Conservation (phyloP, 2,113 vertebrate species). For the Xerus inauris region DNA sequence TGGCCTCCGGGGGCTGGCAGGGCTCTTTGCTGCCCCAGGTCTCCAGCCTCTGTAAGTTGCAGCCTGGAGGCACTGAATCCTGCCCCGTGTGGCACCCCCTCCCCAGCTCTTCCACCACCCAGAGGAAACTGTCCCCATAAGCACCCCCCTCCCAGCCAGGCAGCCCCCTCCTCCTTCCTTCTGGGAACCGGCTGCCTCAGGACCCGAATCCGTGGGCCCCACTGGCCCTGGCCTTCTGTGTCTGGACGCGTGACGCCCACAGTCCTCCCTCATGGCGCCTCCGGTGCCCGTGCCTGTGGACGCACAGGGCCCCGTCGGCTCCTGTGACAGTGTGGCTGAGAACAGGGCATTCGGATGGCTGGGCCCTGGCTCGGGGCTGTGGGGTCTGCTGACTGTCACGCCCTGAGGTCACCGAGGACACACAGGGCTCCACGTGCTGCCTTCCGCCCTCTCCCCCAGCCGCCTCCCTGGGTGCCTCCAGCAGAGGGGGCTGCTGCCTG, state of each 20-base stretch:
- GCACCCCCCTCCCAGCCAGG: no score
- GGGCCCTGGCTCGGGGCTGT: not conserved
- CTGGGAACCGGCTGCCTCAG: not conserved
- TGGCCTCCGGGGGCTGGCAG: no score
- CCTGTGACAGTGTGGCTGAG: not conserved
- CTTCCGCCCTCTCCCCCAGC: not conserved
- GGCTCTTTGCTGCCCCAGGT: no score
- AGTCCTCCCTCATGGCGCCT: no score
- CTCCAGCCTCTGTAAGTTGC: no score
- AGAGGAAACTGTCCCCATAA: not conserved
- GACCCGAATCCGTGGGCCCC: not conserved
- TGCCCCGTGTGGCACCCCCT: not conserved
- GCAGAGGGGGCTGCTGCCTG: not conserved
- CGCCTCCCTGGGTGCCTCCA: not conserved
- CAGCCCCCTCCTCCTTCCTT: not conserved
- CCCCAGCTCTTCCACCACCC: no score
- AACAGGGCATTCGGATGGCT: fast-evolving
- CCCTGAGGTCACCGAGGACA: not conserved
- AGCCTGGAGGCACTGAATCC: not conserved
- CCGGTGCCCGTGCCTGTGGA: fast-evolving
- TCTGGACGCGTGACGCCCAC: fast-evolving
- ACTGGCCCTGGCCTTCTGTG: fast-evolving
- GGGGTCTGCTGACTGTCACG: not conserved
- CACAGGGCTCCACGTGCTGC: not conserved
- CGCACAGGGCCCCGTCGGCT: no score